Evolutionary conservation across 2,113 vertebrate genomes (phyloP).

Genomic region (Tretioscincus oriximinensis): DNA sequence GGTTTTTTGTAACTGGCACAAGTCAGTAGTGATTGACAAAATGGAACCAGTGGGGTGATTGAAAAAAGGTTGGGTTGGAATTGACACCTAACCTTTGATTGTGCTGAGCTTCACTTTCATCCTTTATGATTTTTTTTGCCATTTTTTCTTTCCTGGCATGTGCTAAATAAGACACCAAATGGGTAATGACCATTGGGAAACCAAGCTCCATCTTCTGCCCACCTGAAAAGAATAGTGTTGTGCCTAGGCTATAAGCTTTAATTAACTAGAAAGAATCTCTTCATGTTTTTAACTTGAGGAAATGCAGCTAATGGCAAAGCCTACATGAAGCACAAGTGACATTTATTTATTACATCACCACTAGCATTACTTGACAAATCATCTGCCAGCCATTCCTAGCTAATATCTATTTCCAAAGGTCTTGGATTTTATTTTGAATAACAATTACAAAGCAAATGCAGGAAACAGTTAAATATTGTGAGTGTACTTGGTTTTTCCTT

Average conservation of each 20-base stretch:
- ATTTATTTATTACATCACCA: neutral
- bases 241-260: neutral
- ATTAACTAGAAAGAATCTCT: neutral
- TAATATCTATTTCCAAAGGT: neutral
- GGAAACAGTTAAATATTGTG: neutral
- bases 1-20: too few relatives aligned
- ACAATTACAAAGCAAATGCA: neutral
- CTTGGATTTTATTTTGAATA: neutral
- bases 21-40: too few relatives aligned
- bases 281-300: slow-evolving; percentile 10
- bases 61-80: too few relatives aligned
- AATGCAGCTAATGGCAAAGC: neutral
- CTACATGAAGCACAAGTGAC: neutral
- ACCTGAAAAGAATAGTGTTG: neutral
- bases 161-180: neutral
- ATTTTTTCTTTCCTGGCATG: too few relatives aligned
- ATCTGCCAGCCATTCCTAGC: neutral
- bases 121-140: too few relatives aligned
- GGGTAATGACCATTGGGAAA: neutral
- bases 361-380: neutral
- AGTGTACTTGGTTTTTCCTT: neutral
- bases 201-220: neutral
- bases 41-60: too few relatives aligned
- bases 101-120: too few relatives aligned
- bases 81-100: too few relatives aligned